Conservation (phyloP, 2,888 invertebrate species). For the Panzeria rudis region DNA sequence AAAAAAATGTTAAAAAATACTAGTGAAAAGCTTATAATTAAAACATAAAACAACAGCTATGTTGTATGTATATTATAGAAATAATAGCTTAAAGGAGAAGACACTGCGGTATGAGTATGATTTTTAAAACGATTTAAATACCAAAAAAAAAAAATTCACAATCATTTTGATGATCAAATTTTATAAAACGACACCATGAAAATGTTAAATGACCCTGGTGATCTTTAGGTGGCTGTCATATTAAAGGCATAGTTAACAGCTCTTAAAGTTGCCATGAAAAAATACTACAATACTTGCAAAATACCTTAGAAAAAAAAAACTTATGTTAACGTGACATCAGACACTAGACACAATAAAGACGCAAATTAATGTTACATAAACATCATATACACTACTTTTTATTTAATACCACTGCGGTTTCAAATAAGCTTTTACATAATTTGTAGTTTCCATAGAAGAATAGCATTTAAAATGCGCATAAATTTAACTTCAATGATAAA, state of each 20-base stretch:
- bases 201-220: conserved; percentile 66
- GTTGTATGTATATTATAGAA: neutral
- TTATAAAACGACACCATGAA: conserved; percentile 5
- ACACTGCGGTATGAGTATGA: conserved; percentile 21
- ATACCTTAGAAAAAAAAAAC: conserved; percentile 23
- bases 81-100: conserved; percentile 48
- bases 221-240: conserved; percentile 65
- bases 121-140: conserved; percentile 60
- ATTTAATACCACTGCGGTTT: neutral
- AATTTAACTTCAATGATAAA: conserved; percentile 48
- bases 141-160: conserved; percentile 45
- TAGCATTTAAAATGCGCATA: conserved; percentile 62
- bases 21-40: conserved; percentile 61
- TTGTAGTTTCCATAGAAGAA: neutral
- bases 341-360: conserved; percentile 55
- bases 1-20: conserved; percentile 13
- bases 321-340: conserved; percentile 64
- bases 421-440: neutral
- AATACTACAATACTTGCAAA: too few relatives aligned
- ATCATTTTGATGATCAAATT: neutral
- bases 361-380: conserved; percentile 61
- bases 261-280: neutral
- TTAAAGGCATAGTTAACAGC: conserved; percentile 59
- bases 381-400: conserved; percentile 2
- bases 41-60: conserved; percentile 63